Conservation (phyloP, 2,888 invertebrate genomes). For the Cheilosia grossa region DNA sequence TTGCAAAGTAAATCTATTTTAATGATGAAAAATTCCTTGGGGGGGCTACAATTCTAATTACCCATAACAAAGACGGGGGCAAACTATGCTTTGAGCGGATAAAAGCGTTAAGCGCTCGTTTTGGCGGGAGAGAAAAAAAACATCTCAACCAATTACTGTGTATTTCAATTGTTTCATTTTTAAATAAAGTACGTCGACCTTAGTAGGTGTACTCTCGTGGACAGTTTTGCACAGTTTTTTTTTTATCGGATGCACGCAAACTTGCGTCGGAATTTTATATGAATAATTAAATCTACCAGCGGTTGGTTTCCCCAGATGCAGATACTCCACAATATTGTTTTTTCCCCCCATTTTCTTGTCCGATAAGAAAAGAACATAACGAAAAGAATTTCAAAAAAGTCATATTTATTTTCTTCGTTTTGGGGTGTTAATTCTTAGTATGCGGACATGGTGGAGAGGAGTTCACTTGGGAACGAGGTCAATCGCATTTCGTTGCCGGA, state of each 20-base stretch:
- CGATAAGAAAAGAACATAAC: constrained; percentile 1
- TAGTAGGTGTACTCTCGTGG: too few species aligned
- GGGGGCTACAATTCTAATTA: background rate
- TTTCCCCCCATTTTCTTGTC: background rate
- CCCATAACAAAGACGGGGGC: background rate
- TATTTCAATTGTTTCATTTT: too few species aligned
- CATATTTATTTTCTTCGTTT: constrained; percentile 1
- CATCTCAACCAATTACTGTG: too few species aligned
- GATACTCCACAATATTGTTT: background rate
- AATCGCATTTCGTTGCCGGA: constrained; percentile 3
- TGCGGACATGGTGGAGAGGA: background rate
- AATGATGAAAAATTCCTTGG: constrained; percentile 16
- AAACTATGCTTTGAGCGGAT: background rate
- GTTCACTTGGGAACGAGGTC: constrained; percentile 46
- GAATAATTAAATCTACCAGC: background rate
- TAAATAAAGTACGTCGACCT: too few species aligned
- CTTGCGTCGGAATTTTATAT: too few species aligned
- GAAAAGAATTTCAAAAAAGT: constrained; percentile 2
- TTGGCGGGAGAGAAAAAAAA: background rate
- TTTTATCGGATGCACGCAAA: too few species aligned
- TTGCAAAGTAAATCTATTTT: constrained; percentile 21
- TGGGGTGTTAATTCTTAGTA: background rate
- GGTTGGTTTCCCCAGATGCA: background rate
- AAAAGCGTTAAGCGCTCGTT: background rate
- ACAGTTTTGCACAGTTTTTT: too few species aligned